Conservation (phyloP, 2,888 invertebrate species). For the Salticus scenicus region DNA sequence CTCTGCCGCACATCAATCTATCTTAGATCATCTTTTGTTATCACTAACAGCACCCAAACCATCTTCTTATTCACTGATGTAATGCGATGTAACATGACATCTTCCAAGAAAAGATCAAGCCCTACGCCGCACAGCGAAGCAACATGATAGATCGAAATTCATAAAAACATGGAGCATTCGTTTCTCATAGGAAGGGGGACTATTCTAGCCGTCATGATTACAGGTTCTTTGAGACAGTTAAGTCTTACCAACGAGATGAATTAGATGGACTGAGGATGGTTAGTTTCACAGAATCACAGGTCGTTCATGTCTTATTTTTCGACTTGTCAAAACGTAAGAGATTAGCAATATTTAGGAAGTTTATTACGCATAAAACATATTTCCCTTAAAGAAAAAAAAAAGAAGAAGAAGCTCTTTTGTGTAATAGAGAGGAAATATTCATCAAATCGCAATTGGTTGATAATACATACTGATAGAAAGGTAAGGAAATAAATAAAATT, state of each 20-base stretch:
- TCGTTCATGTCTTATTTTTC: no score
- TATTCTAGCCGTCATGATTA: conserved; percentile 32
- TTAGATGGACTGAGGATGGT: background rate
- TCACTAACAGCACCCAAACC: background rate
- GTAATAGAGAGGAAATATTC: no score
- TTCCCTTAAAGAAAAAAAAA: no score
- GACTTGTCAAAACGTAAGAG: no score
- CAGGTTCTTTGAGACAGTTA: conserved; percentile 18
- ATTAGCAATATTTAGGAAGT: no score
- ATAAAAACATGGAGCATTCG: conserved; percentile 46
- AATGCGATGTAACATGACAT: background rate
- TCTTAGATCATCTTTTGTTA: background rate
- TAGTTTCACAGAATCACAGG: background rate
- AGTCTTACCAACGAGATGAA: conserved; percentile 7
- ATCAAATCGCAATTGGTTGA: no score
- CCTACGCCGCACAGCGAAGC: background rate
- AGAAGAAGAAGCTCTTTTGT: no score
- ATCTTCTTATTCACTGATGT: background rate
- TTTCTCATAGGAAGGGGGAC: conserved; percentile 22
- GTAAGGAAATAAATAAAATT: no score
- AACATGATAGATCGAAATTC: background rate
- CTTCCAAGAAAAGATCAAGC: background rate
- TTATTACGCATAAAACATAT: no score
- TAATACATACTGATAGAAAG: no score
- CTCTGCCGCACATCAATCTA: background rate